Conservation (phyloP, 1,140 invertebrate genomes). For the Brachystomella parvula region DNA sequence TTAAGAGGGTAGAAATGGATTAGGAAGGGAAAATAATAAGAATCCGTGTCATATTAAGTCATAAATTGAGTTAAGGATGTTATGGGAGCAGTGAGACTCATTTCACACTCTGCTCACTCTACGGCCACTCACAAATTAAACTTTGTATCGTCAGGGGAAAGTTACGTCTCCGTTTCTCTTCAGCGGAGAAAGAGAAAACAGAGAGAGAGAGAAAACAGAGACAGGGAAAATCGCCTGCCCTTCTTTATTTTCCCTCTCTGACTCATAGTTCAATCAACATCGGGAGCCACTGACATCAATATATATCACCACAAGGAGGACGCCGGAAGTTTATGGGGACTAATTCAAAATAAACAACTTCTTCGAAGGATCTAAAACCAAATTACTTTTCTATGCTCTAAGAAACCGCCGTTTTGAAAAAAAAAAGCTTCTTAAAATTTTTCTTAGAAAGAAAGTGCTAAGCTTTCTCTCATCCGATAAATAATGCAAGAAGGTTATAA, state of each 20-base stretch:
- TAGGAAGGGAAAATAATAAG: background rate
- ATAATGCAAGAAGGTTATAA: too few relatives aligned
- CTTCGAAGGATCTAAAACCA: too few relatives aligned
- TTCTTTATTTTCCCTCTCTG: conserved; percentile 5
- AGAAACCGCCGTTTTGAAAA: too few relatives aligned
- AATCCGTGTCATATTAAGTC: background rate
- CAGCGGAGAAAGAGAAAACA: background rate
- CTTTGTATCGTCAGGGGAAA: conserved; percentile 10
- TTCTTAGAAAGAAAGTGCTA: too few relatives aligned
- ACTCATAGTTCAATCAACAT: conserved; percentile 11
- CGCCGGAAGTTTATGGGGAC: too few relatives aligned
- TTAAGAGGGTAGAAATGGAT: background rate
- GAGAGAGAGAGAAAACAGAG: background rate
- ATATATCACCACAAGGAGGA: too few relatives aligned
- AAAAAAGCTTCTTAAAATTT: too few relatives aligned
- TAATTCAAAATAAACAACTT: too few relatives aligned
- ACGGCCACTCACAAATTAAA: background rate
- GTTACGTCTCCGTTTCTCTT: background rate
- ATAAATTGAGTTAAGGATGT: conserved; percentile 3
- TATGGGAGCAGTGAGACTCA: background rate
- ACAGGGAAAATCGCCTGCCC: background rate
- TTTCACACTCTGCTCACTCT: background rate
- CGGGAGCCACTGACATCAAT: too few relatives aligned
- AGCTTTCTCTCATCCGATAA: too few relatives aligned
- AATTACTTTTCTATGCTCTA: too few relatives aligned